Evolutionary conservation across 2,113 vertebrate genomes (phyloP).

Genomic region (Meriones unguiculatus): DNA sequence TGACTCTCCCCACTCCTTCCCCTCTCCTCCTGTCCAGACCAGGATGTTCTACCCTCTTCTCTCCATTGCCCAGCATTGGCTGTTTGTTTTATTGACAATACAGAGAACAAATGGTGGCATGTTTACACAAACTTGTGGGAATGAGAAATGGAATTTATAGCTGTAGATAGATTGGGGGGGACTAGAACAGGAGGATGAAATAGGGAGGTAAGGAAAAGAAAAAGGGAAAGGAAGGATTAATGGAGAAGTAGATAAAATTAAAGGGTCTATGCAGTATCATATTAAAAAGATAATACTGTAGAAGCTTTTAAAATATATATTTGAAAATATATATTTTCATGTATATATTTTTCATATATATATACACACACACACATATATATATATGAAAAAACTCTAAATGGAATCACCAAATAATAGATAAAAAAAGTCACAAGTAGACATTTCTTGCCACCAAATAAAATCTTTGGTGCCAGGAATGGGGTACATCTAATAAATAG

Average conservation of each 20-base stretch:
- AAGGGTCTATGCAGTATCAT: not conserved
- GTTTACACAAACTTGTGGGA: too few relatives aligned
- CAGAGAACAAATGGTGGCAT: too few relatives aligned
- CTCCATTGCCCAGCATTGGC: too few relatives aligned
- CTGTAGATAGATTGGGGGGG: not conserved
- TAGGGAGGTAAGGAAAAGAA: not conserved
- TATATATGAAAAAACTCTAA: not conserved
- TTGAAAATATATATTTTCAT: too few relatives aligned
- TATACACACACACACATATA: too few relatives aligned
- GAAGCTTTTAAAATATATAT: not conserved
- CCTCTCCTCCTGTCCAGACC: too few relatives aligned
- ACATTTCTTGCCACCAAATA: not conserved
- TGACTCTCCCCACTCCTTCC: too few relatives aligned
- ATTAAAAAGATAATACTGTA: not conserved
- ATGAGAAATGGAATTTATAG: not conserved
- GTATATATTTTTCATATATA: too few relatives aligned
- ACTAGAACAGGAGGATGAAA: not conserved
- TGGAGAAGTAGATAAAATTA: not conserved
- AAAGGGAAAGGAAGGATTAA: not conserved
- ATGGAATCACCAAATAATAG: not conserved
- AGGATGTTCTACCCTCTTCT: too few relatives aligned
- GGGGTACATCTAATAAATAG: not conserved
- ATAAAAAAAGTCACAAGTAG: not conserved
- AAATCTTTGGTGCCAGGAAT: not conserved
- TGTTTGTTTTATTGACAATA: too few relatives aligned